phyloP scores from a whole-genome alignment of 1,140 invertebrate genomes.

The Brachionus calyciflorus region DNA sequence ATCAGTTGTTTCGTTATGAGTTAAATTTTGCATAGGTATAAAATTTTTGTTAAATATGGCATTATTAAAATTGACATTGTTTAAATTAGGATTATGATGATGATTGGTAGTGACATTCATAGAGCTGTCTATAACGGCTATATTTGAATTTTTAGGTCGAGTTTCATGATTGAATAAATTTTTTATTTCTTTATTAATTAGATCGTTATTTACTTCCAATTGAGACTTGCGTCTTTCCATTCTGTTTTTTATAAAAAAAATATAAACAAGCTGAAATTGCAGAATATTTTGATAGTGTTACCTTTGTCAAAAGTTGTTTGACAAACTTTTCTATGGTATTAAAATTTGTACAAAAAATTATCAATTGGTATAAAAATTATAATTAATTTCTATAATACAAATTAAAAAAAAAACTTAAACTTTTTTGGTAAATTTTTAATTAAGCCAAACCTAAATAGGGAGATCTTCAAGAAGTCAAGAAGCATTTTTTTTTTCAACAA shows the following conservation, averaged over 20 bases:
- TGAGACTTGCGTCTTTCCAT: constrained; percentile 32
- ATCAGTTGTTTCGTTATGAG: constrained; percentile 10
- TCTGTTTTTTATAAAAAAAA: background rate
- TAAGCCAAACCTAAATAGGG: constrained; percentile 31
- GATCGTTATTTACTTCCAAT: background rate
- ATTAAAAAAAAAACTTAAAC: background rate
- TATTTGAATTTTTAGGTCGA: background rate
- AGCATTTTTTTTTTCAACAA: too few species aligned
- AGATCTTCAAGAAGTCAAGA: too few species aligned
- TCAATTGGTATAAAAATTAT: too few species aligned
- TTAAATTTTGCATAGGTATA: constrained; percentile 20
- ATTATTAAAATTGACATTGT: constrained; percentile 39
- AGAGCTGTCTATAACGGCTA: constrained; percentile 4
- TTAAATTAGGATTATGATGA: background rate
- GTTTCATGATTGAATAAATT: constrained; percentile 25
- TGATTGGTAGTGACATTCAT: constrained; percentile 21
- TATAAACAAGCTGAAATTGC: too few species aligned
- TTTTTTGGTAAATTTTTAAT: background rate
- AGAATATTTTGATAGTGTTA: too few species aligned
- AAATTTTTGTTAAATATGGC: constrained; percentile 30
- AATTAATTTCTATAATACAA: too few species aligned
- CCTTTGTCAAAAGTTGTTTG: background rate
- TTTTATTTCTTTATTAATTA: constrained; percentile 31
- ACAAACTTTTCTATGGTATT: background rate
- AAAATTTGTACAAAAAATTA: too few species aligned